Conservation (phyloP, 2,888 invertebrate species). For the Athalia rosae region DNA sequence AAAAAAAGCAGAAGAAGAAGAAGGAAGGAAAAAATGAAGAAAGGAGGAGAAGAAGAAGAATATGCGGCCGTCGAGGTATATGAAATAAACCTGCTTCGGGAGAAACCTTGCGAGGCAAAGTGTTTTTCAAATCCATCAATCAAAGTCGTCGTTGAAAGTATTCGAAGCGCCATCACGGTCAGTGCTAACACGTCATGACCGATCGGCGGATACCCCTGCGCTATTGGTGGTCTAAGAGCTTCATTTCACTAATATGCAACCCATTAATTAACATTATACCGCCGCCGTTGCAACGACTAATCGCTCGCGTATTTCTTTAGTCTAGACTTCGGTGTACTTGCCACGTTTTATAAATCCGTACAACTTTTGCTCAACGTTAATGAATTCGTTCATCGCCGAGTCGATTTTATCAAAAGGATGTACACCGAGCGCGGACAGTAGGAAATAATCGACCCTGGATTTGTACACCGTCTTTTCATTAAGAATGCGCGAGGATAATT, state of each 20-base stretch:
- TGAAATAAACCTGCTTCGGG: too few relatives aligned
- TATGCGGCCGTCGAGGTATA: not conserved
- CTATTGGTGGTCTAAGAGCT: conserved; percentile 43
- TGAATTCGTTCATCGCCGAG: not conserved
- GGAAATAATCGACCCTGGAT: too few relatives aligned
- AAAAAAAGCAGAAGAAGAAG: not conserved
- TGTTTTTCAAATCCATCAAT: conserved; percentile 40
- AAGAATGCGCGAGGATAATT: too few relatives aligned
- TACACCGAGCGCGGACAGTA: too few relatives aligned
- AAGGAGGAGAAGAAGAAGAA: not conserved
- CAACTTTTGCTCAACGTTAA: not conserved
- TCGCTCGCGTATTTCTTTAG: conserved; percentile 61
- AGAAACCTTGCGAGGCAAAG: conserved; percentile 33
- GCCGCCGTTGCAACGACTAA: conserved; percentile 50
- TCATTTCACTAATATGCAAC: conserved; percentile 44
- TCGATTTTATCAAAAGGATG: too few relatives aligned
- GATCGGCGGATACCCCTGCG: conserved; percentile 41
- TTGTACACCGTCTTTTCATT: too few relatives aligned
- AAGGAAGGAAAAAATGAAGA: not conserved
- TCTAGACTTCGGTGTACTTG: conserved; percentile 59
- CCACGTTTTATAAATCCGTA: not conserved
- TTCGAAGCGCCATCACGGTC: conserved; percentile 20
- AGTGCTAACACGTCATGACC: conserved; percentile 28
- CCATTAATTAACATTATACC: conserved; percentile 30
- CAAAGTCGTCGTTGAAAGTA: conserved; percentile 27